Conservation (phyloP, 2,797 vertebrate species). For the Leptodactylus fallax region DNA sequence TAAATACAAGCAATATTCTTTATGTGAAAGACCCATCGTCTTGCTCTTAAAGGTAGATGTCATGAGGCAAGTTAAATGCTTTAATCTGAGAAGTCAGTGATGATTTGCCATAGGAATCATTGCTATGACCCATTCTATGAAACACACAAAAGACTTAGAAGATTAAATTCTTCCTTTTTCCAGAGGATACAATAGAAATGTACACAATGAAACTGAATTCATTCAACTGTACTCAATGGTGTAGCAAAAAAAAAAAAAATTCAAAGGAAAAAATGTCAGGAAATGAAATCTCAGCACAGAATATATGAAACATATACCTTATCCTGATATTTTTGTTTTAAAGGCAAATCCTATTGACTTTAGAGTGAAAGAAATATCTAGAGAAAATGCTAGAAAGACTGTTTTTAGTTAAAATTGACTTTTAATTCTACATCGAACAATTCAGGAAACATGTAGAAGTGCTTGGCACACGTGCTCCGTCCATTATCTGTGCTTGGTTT, state of each 20-base stretch:
- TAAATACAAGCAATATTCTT: background rate
- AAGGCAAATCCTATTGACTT: background rate
- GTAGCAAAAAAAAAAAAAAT: constrained; percentile 13
- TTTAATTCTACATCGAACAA: background rate
- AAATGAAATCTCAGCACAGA: constrained; percentile 30
- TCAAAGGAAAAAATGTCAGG: constrained; percentile 26
- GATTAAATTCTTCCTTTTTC: background rate
- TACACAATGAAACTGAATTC: constrained; percentile 9
- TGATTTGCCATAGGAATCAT: background rate
- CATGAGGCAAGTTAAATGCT: background rate
- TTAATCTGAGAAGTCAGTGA: background rate
- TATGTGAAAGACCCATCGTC: background rate
- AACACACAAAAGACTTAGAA: constrained; percentile 1
- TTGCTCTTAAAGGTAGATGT: background rate
- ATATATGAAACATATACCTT: background rate
- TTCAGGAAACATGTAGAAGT: background rate
- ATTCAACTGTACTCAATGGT: constrained; percentile 40
- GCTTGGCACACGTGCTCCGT: background rate
- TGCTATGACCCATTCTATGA: constrained; percentile 20
- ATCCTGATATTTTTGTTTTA: background rate
- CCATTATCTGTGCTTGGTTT: background rate
- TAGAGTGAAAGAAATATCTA: background rate
- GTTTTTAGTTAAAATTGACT: constrained; percentile 1
- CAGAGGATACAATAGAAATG: constrained; percentile 18
- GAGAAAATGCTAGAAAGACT: background rate